These are phyloP conservation scores for Uloborus diversus DNA, from an alignment of 1,140 invertebrate genomes.

Conservation along the genomic window DNA sequence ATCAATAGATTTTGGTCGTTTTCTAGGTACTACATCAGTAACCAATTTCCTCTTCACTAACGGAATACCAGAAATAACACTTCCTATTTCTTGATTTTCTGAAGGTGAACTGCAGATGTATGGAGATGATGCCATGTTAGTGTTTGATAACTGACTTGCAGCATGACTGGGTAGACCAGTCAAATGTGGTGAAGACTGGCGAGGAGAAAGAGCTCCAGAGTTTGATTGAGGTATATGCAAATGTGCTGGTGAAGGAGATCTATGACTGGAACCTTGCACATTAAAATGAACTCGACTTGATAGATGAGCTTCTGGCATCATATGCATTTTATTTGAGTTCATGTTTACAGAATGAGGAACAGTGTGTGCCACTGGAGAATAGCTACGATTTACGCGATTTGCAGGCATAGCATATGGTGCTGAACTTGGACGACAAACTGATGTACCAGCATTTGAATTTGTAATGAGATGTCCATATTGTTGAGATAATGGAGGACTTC, in stretches of 20 bases:
- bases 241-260: slow-evolving; percentile 55
- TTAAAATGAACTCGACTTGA: slow-evolving; percentile 27
- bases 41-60: slow-evolving; percentile 48
- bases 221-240: slow-evolving; percentile 25
- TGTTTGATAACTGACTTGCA: slow-evolving; percentile 27
- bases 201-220: slow-evolving; percentile 42
- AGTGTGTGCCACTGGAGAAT: slow-evolving; percentile 33
- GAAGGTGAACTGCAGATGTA: slow-evolving; percentile 29
- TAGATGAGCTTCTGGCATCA: slow-evolving; percentile 24
- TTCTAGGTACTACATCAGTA: slow-evolving; percentile 39
- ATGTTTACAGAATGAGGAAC: slow-evolving; percentile 12
- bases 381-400: slow-evolving; percentile 23
- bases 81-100: neutral
- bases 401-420: slow-evolving; percentile 43
- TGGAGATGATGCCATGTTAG: slow-evolving; percentile 23
- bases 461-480: slow-evolving; percentile 75
- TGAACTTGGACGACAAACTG: slow-evolving; percentile 67
- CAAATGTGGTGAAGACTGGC: slow-evolving; percentile 35
- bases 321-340: slow-evolving; percentile 18
- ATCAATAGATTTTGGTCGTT: slow-evolving; percentile 53
- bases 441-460: slow-evolving; percentile 67
- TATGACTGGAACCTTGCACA: slow-evolving; percentile 26
- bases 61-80: slow-evolving; percentile 28
- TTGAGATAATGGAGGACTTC: slow-evolving; percentile 79
- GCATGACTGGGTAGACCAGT: slow-evolving; percentile 10